Evolutionary conservation across 2,888 invertebrate species (phyloP), one percentile per base, ranked within the genome.

Genomic region (Hydriomena furcata): DNA sequence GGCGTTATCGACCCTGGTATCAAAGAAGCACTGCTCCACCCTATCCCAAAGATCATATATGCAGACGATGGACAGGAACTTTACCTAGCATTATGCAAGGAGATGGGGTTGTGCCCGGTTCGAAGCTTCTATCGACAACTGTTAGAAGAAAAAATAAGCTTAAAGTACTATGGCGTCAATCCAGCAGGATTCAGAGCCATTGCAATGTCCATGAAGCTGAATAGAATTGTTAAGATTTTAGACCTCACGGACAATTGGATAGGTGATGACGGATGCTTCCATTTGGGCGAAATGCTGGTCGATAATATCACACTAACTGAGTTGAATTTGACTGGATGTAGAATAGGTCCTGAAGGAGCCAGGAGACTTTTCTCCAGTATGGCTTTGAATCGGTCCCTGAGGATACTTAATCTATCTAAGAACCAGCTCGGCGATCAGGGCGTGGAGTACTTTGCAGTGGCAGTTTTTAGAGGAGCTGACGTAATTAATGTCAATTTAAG

Each of bases 201-300:
- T 73, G 65, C 76, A 0, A 56, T 68, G 21, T 81, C 84, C 7
- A 55, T 87, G n/a, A 57, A 58, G 25, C 58, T 62, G 17, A 87
- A 87, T 55, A 73, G 54, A 61, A 55, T 36, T 2, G 85, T 87
- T 0, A 71, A 62, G 27, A 43, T 42, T 5, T 53, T 86, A 1
- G 62, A 81, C 43, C 63, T 87, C 5, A 79, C 81, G 1, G 82
- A 80, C 48, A 86, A 79, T 60, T 83, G 76, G 58, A 65, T 87
- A 4, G 71, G 63, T 31, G 45, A 63, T 8, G 86, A 87, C 43
- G 75, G 79, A 3, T 82, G 82, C 32, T 82, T 62, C 42, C 86
- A 87, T 66, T 64, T 86, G 31, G 73, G 82, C 2, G 70, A 78
- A 35, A 75, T 86, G 79, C 58, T 86, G 2, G 51, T 61, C 5